A percentile compares a stretch with the other conserved stretches of the same genome.
These are phyloP conservation scores for Nothocercus julius DNA, from an alignment of 2,113 vertebrate genomes.

Conservation along the genomic window DNA sequence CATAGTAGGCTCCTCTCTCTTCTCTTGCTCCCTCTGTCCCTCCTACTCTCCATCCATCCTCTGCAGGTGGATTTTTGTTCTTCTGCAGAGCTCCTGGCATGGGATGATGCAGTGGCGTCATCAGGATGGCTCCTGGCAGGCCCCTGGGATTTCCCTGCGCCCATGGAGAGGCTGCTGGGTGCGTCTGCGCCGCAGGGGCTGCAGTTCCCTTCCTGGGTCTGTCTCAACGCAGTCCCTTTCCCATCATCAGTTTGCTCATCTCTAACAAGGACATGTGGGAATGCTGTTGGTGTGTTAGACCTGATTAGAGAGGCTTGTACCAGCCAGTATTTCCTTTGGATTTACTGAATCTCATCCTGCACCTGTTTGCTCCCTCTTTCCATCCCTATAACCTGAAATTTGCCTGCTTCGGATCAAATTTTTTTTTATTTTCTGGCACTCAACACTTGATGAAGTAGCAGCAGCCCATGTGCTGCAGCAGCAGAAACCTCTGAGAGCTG, in stretches of 20 bases:
- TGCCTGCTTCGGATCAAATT: not conserved
- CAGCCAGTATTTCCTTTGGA: not conserved
- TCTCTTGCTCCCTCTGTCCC: not conserved
- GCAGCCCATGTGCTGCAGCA: no score
- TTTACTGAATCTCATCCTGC: not conserved
- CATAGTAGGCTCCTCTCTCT: not conserved
- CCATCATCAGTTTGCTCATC: not conserved
- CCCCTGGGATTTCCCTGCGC: not conserved
- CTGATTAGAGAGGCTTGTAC: not conserved
- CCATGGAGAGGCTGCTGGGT: not conserved
- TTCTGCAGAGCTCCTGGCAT: not conserved
- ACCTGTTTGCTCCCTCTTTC: not conserved
- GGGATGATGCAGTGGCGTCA: not conserved
- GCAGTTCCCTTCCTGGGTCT: not conserved
- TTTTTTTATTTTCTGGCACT: not conserved
- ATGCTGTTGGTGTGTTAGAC: accelerated
- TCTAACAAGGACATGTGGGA: not conserved
- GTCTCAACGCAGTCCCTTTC: not conserved
- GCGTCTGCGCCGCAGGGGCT: not conserved
- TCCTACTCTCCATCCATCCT: not conserved
- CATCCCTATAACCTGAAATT: not conserved
- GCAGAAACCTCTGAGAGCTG: not conserved
- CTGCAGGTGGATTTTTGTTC: not conserved
- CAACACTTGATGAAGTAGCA: not conserved
- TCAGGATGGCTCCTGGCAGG: not conserved